Conservation (phyloP, 2,888 invertebrate species). For the Noctua janthina region DNA sequence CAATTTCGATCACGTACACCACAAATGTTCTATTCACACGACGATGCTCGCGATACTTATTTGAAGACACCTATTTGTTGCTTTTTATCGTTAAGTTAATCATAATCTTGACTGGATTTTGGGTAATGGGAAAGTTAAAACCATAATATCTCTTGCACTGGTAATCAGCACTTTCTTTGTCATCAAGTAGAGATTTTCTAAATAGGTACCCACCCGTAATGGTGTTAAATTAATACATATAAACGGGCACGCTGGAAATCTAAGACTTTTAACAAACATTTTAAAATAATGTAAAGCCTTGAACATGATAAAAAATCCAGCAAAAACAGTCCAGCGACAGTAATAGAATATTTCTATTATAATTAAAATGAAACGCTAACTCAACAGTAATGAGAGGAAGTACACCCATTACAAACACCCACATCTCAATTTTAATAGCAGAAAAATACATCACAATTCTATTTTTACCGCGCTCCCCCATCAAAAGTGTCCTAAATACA, state of each 20-base stretch:
- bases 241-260: neutral
- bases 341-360: conserved; percentile 1
- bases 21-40: conserved; percentile 63
- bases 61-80: conserved; percentile 50
- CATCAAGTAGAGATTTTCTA: neutral
- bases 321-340: neutral
- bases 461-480: conserved; percentile 79
- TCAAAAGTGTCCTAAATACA: conserved; percentile 86
- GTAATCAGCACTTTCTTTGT: neutral
- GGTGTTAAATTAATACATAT: neutral
- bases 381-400: conserved; percentile 43
- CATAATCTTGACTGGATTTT: conserved; percentile 25
- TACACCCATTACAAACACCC: conserved; percentile 41
- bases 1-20: conserved; percentile 72
- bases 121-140: neutral
- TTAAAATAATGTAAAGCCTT: neutral
- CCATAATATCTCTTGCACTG: neutral
- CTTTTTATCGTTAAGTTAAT: conserved; percentile 44
- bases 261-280: neutral
- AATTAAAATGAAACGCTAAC: conserved; percentile 39
- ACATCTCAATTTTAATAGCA: conserved; percentile 51
- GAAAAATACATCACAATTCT: conserved; percentile 65
- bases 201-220: neutral
- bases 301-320: neutral
- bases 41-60: conserved; percentile 57